phyloP scores from a whole-genome alignment of 2,113 vertebrate species.

The Oncorhynchus nerka region DNA sequence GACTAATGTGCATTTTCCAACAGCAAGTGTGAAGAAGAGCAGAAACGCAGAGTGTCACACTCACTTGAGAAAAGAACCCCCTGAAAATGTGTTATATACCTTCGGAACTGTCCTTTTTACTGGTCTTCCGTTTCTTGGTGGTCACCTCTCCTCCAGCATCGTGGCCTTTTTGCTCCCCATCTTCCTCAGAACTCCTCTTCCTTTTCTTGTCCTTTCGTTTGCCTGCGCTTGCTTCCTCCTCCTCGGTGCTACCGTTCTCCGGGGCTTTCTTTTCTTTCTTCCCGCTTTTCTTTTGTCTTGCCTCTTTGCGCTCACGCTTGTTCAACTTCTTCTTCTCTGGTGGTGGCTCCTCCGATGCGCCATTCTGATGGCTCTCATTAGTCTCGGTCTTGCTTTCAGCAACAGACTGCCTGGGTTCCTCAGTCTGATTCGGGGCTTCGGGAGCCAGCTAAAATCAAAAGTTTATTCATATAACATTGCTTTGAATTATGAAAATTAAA shows the following conservation, averaged over 20 bases:
- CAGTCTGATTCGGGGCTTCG: not conserved
- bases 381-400: constrained; percentile 20
- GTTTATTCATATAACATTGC: too few relatives aligned
- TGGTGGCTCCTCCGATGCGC: constrained; percentile 8
- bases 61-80: not conserved
- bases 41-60: too few relatives aligned
- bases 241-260: constrained; percentile 37
- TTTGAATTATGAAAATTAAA: too few relatives aligned
- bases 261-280: constrained; percentile 71
- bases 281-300: constrained; percentile 78
- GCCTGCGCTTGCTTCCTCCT: constrained; percentile 37
- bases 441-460: not conserved
- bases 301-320: constrained; percentile 84
- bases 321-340: constrained; percentile 72
- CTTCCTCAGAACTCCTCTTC: constrained; percentile 43
- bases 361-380: constrained; percentile 38
- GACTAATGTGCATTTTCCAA: not conserved
- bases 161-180: constrained; percentile 21
- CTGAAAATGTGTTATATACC: constrained; percentile 49
- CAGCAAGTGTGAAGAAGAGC: not conserved
- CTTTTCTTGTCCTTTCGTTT: constrained; percentile 60
- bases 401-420: not conserved
- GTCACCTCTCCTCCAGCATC: not conserved
- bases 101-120: constrained; percentile 60
- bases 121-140: constrained; percentile 60